Evolutionary conservation across 2,888 invertebrate species (phyloP), one percentile per base, ranked within the genome.

Genomic region (Aphodius sticticus): DNA sequence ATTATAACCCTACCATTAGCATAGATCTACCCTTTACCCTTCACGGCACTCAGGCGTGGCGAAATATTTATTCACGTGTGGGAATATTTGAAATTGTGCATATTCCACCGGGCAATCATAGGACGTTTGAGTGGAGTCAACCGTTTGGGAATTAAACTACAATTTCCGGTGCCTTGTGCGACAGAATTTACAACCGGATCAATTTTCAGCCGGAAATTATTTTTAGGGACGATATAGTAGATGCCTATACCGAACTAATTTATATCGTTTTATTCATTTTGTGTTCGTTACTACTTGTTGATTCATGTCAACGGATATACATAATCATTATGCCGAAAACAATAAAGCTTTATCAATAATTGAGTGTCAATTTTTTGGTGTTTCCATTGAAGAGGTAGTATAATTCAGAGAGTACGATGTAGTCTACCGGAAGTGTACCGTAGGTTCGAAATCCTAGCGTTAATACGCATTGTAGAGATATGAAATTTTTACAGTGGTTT

Each of bases 201-300:
- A 84, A 84, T 84, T 84, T 84, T 83, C 84, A 83, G 84, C 86
- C 84, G 86, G 85, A 86, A 86, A 86, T 86, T 86, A 85, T 83
- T 53, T n/a, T 53, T 53, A 53, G 53, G 53, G 53, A 2, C 53
- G 79, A 83, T 82, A 84, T 53, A 53, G 9, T 53, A 53, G 26
- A 26, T 26, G 26, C 26, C 2, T 5, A 53, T 12, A 53, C 53
- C 53, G 53, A 53, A 53, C 53, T 53, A 53, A 53, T 53, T 53
- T 5, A 53, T 53, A 53, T 53, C 53, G 53, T 53, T 53, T 53
- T 53, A 53, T 53, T 53, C 53, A 5, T 12, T 53, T 53, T 53
- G 9, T 53, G 53, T 53, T 53, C 53, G 53, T 53, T 53, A 53
- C 53, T 3, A 53, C 53, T 7, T 53, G 12, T 53, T 53, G 53